Evolutionary conservation across 2,113 vertebrate genomes (phyloP).

Genomic region (Daphoenositta chrysoptera): DNA sequence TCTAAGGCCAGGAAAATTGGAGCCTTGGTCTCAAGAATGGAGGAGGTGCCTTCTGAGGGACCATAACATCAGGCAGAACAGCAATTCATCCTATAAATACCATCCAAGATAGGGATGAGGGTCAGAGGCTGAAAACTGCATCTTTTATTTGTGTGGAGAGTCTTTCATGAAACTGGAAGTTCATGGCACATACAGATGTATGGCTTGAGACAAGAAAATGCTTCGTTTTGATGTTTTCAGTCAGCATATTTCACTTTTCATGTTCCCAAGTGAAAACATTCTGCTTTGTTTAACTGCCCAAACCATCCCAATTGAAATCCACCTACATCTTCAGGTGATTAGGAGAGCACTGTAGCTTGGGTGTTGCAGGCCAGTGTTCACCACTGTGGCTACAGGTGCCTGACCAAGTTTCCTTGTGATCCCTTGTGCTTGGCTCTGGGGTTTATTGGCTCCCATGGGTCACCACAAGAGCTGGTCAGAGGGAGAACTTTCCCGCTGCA

Average conservation of each 20-base stretch:
- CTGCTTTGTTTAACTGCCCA: not conserved
- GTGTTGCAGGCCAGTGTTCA: not conserved
- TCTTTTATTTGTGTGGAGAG: not conserved
- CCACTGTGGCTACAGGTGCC: not conserved
- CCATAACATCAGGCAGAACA: not conserved
- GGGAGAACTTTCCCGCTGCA: not conserved
- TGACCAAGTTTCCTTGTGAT: not conserved
- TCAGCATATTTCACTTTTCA: not conserved
- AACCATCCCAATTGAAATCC: not conserved
- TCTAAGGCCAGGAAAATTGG: not conserved
- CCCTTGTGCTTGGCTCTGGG: not conserved
- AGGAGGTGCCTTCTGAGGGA: not conserved
- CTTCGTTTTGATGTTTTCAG: not conserved
- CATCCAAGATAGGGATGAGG: not conserved
- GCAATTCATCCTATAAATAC: not conserved
- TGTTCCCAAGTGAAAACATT: not conserved
- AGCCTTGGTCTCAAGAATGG: not conserved
- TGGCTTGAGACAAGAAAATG: not conserved
- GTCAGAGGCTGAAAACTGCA: not conserved
- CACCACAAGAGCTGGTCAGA: not conserved
- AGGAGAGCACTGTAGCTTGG: not conserved
- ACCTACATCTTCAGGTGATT: not conserved
- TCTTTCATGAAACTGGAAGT: not conserved
- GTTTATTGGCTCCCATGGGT: rapidly evolving
- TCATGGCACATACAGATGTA: not conserved